Base-by-base conservation (phyloP, 2,888 invertebrate species). In the Callosobruchus maculatus region DNA sequence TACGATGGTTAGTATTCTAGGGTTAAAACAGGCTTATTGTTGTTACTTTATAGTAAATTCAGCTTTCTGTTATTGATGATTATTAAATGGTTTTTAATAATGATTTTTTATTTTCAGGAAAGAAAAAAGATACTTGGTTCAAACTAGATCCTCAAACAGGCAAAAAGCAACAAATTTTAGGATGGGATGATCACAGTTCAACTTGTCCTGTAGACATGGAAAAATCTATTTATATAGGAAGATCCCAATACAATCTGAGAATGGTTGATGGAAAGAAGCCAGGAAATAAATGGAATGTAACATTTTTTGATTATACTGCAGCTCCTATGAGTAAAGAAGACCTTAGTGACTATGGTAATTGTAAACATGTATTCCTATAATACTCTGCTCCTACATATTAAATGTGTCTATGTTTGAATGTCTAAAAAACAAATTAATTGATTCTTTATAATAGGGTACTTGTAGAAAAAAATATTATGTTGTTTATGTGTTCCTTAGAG, bases 241-340 rank as follows among this genome's bases (percentile, higher is more conserved):
- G 97, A 74, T 96, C 97, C 0, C 95, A 98, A 84, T 99, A 98
- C 86, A 95, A 95, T 76, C 93, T 99, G 71, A 93, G 96, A 84
- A 98, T 99, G 97, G 94, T 95, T 78, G 98, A 99, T 84, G 93
- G 92, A 78, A 92, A 94, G 67, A 90, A 90, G 22, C 88, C 91
- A 68, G 88, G 89, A 70, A 93, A 94, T 83, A 93, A 93, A 77
- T 99, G 98, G 98, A 99, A 99, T 88, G 95, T 98, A 4, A 98
- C 98, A 0, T 99, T 96, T 88, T 95, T 93, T 83, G 98, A 98
- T 88, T 99, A 99, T 86, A 94, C 97, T 0, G 93, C 96, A 0
- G 91, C 91, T 84, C 93, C 93, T 78, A 95, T 93, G 92, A 92
- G 92, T 70, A 91, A 92, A 72, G 94, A 95, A 84, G 90, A 93